A percentile compares a stretch with the other conserved stretches of the same genome.
These are phyloP conservation scores for Patella depressa DNA, from an alignment of 2,888 invertebrate genomes.

Conservation along the genomic window DNA sequence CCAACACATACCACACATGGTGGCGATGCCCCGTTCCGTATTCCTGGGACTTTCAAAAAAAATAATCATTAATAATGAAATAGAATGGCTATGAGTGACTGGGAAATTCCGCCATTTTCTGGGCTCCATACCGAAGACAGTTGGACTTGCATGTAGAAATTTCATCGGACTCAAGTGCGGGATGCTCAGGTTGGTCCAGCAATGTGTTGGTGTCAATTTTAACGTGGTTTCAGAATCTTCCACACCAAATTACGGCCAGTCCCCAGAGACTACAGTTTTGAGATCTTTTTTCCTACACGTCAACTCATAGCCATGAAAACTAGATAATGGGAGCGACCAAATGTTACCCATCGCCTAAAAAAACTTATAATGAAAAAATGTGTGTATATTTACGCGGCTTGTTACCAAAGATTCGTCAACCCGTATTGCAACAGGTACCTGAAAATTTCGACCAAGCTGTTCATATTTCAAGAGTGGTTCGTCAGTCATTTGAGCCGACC, in stretches of 20 bases:
- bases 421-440: neutral
- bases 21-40: neutral
- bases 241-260: neutral
- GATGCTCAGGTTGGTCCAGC: constrained; percentile 7
- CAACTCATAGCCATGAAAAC: neutral
- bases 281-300: neutral
- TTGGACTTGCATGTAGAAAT: neutral
- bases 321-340: neutral
- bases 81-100: neutral
- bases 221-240: constrained; percentile 2
- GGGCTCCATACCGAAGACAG: neutral
- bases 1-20: constrained; percentile 5
- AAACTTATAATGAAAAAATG: neutral
- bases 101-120: neutral
- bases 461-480: neutral
- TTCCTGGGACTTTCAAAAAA: neutral
- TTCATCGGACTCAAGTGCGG: neutral
- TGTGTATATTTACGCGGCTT: neutral
- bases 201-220: neutral
- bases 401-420: constrained; percentile 4
- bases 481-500: too few species aligned
- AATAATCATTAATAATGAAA: neutral
- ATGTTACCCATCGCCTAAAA: neutral
- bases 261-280: constrained; percentile 2
- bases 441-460: neutral